Percentiles rank a stretch among this genome's conserved stretches.
Evolutionary conservation across 2,113 vertebrate species (phyloP).

Genomic region (Stictonetta naevosa): DNA sequence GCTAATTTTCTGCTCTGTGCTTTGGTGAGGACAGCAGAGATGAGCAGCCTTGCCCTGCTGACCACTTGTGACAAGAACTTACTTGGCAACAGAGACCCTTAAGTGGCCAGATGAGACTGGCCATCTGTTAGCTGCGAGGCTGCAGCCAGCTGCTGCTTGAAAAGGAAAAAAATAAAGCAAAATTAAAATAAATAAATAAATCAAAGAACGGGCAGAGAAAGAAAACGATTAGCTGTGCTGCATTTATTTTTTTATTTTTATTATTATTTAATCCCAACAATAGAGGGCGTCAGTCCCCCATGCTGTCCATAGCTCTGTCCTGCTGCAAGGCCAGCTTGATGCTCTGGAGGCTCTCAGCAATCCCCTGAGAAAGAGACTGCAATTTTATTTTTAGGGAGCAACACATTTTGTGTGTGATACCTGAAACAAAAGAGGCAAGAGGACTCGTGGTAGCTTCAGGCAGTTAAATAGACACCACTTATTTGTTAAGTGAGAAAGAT

Average conservation of each 20-base stretch:
- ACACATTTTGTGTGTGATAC: neutral
- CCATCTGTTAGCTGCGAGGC: slow-evolving; percentile 49
- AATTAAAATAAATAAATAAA: too few relatives aligned
- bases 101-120: slow-evolving; percentile 6
- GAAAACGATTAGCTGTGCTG: neutral
- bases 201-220: neutral
- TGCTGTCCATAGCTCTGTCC: neutral
- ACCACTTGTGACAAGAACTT: slow-evolving; percentile 23
- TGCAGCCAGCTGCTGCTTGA: neutral
- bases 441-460: neutral
- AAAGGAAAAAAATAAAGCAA: neutral
- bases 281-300: slow-evolving; percentile 67
- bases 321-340: rapidly evolving
- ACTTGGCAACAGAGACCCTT: slow-evolving; percentile 13
- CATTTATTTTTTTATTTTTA: neutral
- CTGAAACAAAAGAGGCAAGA: neutral
- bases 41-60: neutral
- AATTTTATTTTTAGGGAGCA: neutral
- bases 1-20: slow-evolving; percentile 25
- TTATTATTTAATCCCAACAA: slow-evolving; percentile 40
- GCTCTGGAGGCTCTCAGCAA: neutral
- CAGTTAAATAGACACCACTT: neutral
- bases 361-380: neutral
- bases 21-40: neutral
- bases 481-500: neutral